Base-by-base conservation (phyloP, 2,888 invertebrate genomes). In the Magallana nippona region DNA sequence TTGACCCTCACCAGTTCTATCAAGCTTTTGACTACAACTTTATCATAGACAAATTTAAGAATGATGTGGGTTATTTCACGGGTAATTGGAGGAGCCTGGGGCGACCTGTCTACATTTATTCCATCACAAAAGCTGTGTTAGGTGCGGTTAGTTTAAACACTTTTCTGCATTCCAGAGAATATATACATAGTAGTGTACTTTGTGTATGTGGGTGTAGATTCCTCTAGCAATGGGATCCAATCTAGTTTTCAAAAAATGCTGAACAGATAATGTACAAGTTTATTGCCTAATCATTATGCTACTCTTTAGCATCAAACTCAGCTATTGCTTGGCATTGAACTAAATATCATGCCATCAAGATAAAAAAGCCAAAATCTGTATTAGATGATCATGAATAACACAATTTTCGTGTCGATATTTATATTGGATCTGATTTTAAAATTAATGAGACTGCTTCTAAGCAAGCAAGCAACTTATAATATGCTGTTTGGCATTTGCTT, bases 11-110 rank as follows among this genome's bases (percentile, higher is more conserved):
- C 94, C 97, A 98, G 95, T 99, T 99, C 96, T 99, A 99, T 96
- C 97, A 99, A 95, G 98, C 99, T 94, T 98, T 98, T 94, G 99
- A 99, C 96, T 97, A 97, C 95, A 98, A 99, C 95, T 96, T 99
- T 95, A 97, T 99, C 96, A 97, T 99, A 94, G 99, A 99, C 96
- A 98, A 97, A 95, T 97, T 98, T 96, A 98, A 98, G 96, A 97
- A 98, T 92, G 98, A 99, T 95, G 97, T 99, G 94, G 97, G 98
- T 96, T 98, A 98, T 96, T 96, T 99, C 95, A 98, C 98, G 95
- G 97, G 97, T 92, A 98, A 98, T 95, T 99, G 99, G 99, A 97
- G 97, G 96, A 97, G 98, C 95, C 96, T 99, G 94, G 99, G 99
- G 93, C 96, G 99, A 92, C 99, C 99, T 86, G 90, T 92, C 44